Evolutionary conservation across 1,140 invertebrate genomes (phyloP).

Genomic region (Myzus persicae): DNA sequence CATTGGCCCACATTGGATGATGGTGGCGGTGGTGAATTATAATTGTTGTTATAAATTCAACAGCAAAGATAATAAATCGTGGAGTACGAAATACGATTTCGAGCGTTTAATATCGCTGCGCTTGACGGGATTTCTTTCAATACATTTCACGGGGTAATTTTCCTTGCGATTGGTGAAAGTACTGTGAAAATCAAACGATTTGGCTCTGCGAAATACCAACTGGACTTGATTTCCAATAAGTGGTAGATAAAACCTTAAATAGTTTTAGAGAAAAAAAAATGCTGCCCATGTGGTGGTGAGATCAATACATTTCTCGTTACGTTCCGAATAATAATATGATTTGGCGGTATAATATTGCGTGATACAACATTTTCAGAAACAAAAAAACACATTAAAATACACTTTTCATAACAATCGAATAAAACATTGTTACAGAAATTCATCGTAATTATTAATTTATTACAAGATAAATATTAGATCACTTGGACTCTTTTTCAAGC

Average conservation of each 20-base stretch:
- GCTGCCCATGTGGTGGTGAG: background rate
- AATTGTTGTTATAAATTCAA: constrained; percentile 12
- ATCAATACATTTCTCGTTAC: background rate
- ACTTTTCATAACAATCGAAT: background rate
- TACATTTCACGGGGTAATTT: background rate
- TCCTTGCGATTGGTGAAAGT: background rate
- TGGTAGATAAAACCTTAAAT: background rate
- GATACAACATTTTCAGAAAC: background rate
- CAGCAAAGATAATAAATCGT: constrained; percentile 6
- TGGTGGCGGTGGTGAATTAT: background rate
- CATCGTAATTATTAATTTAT: background rate
- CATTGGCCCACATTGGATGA: background rate
- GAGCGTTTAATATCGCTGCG: constrained; percentile 7
- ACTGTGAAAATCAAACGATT: background rate
- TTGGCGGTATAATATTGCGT: background rate
- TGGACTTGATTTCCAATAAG: background rate
- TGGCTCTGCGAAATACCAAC: background rate
- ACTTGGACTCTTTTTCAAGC: background rate
- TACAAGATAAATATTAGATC: background rate
- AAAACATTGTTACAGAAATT: background rate
- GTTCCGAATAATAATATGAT: background rate
- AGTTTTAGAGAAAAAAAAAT: background rate
- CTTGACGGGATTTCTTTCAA: background rate
- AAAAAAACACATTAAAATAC: background rate
- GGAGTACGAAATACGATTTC: background rate